Evolutionary conservation across 2,888 invertebrate genomes (phyloP).

Genomic region (Drosophila nigritarsus): DNA sequence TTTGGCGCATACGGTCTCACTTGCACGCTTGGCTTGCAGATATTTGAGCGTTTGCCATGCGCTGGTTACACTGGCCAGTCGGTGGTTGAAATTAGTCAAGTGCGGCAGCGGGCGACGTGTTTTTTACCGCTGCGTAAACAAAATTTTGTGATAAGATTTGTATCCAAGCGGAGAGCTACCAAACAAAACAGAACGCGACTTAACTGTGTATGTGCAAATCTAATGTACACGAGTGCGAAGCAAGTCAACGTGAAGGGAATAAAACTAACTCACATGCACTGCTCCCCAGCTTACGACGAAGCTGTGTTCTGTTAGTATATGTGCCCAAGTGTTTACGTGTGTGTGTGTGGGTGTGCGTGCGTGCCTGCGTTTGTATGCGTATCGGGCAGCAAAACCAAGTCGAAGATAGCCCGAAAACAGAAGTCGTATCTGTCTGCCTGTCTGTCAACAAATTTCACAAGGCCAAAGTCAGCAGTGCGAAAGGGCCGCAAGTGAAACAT

Average conservation of each 20-base stretch:
- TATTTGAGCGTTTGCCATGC: slow-evolving; percentile 7
- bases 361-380: slow-evolving; percentile 35
- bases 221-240: slow-evolving; percentile 4
- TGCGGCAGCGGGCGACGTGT: slow-evolving; percentile 44
- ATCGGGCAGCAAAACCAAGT: slow-evolving; percentile 46
- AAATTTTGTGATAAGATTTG: slow-evolving; percentile 63
- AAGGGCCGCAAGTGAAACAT: slow-evolving; percentile 1
- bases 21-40: neutral
- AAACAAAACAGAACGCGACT: slow-evolving; percentile 20
- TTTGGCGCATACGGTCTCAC: slow-evolving; percentile 2
- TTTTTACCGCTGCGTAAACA: slow-evolving; percentile 64
- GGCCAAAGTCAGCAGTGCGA: slow-evolving; percentile 44
- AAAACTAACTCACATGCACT: slow-evolving; percentile 20
- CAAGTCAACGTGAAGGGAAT: slow-evolving; percentile 13
- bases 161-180: slow-evolving; percentile 7
- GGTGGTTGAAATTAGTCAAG: slow-evolving; percentile 60
- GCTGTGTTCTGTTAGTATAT: slow-evolving; percentile 35
- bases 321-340: slow-evolving; percentile 31
- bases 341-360: slow-evolving; percentile 36
- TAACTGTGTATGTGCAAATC: slow-evolving; percentile 4
- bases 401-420: slow-evolving; percentile 59
- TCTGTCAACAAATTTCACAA: slow-evolving; percentile 55
- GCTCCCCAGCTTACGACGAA: slow-evolving; percentile 43
- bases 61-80: slow-evolving; percentile 50
- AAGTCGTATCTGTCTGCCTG: slow-evolving; percentile 42